Percentiles rank a stretch among this genome's conserved stretches.
Conservation (phyloP, 2,113 vertebrate species). For the Aramus guarauna region DNA sequence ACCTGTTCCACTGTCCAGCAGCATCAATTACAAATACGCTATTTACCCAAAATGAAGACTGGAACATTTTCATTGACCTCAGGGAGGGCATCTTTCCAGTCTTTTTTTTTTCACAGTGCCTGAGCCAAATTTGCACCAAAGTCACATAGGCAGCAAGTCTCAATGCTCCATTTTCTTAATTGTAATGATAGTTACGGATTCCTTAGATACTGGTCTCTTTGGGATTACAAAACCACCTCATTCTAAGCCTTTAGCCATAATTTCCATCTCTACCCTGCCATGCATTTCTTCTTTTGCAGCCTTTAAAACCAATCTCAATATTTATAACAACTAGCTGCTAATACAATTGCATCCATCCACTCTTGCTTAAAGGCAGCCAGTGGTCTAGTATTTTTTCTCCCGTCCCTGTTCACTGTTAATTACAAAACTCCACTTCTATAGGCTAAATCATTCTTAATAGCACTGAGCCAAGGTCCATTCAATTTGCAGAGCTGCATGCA, state of each 20-base stretch:
- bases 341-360: background rate
- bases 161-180: background rate
- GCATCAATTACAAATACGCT: background rate
- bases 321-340: background rate
- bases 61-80: background rate
- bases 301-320: background rate
- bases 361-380: background rate
- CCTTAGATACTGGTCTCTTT: background rate
- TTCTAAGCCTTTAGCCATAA: background rate
- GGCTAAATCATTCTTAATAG: slow-evolving; percentile 43
- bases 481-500: slow-evolving; percentile 29
- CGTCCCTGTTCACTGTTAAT: slow-evolving; percentile 30
- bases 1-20: background rate
- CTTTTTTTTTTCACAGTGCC: no score
- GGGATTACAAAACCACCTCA: background rate
- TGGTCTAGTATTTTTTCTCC: background rate
- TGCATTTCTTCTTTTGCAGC: background rate
- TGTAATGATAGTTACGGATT: background rate
- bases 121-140: background rate
- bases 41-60: background rate
- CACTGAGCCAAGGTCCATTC: slow-evolving; percentile 34
- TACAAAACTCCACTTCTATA: slow-evolving; percentile 32
- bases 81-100: background rate
- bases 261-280: background rate
- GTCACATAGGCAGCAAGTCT: background rate